A percentile compares a stretch with the other conserved stretches of the same genome.
These are phyloP conservation scores for Peribatodes rhomboidaria DNA, from an alignment of 2,888 invertebrate species.

Conservation along the genomic window DNA sequence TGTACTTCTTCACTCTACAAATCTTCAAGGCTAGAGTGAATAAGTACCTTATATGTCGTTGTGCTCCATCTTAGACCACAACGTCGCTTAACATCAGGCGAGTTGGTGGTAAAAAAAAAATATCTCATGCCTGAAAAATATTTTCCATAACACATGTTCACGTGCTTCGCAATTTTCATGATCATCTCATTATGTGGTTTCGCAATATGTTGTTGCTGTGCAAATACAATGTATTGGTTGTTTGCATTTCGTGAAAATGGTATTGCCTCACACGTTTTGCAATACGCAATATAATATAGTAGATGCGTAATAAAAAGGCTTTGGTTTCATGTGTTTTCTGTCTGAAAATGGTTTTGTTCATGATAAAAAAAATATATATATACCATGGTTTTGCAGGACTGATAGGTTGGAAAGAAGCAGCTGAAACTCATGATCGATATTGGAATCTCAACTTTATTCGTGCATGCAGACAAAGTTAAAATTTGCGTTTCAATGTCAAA, in stretches of 20 bases:
- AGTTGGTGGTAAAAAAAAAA: too few species aligned
- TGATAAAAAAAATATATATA: too few species aligned
- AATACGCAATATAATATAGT: slow-evolving; percentile 19
- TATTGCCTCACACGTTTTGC: slow-evolving; percentile 25
- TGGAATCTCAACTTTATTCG: neutral
- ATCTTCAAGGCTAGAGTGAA: too few species aligned
- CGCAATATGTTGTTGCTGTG: slow-evolving; percentile 27
- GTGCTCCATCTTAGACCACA: too few species aligned
- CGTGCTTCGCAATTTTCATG: slow-evolving; percentile 33
- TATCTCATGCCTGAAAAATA: neutral
- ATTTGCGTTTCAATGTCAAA: too few species aligned
- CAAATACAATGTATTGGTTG: slow-evolving; percentile 32
- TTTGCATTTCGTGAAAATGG: slow-evolving; percentile 38
- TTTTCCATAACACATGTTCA: slow-evolving; percentile 4
- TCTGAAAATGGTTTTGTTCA: neutral
- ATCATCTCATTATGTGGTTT: slow-evolving; percentile 28
- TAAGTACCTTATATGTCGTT: too few species aligned
- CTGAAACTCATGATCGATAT: neutral
- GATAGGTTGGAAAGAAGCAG: too few species aligned
- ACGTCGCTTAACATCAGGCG: too few species aligned
- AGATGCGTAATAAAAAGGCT: slow-evolving; percentile 5
- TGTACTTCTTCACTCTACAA: too few species aligned
- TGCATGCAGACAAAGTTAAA: too few species aligned
- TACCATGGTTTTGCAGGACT: too few species aligned
- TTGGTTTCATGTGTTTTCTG: slow-evolving; percentile 9